Evolutionary conservation across 2,797 vertebrate species (phyloP).

Genomic region (Triplophysa bombifrons): DNA sequence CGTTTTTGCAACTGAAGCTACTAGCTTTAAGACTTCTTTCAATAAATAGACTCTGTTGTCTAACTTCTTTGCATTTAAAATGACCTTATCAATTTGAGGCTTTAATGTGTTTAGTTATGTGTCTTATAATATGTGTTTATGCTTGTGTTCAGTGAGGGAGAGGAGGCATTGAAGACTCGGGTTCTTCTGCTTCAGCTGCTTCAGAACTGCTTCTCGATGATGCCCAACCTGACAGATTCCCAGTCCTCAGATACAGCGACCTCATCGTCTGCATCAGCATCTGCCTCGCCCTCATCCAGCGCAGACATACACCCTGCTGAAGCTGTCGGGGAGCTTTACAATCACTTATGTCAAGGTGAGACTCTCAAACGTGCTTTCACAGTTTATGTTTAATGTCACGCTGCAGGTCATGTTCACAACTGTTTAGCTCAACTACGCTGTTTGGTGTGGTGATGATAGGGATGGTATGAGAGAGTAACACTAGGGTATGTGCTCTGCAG

Average conservation of each 20-base stretch:
- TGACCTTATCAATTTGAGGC: too few relatives aligned
- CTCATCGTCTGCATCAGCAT: slow-evolving; percentile 18
- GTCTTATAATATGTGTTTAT: background rate
- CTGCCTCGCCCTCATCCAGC: slow-evolving; percentile 52
- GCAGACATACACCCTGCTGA: slow-evolving; percentile 63
- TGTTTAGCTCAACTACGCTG: background rate
- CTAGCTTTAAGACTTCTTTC: background rate
- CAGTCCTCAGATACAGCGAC: slow-evolving; percentile 58
- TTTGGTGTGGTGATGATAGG: background rate
- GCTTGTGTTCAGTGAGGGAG: slow-evolving; percentile 72
- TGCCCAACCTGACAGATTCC: slow-evolving; percentile 76
- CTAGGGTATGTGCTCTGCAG: slow-evolving; percentile 71
- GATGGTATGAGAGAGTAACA: slow-evolving; percentile 8
- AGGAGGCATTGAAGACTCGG: slow-evolving; percentile 87
- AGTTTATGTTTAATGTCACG: background rate
- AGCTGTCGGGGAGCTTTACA: slow-evolving; percentile 86
- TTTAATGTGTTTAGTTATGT: background rate
- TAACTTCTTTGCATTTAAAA: background rate
- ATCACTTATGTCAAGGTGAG: slow-evolving; percentile 89
- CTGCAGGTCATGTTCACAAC: background rate
- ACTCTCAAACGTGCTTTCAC: background rate
- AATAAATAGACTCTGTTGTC: background rate
- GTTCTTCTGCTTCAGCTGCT: slow-evolving; percentile 89
- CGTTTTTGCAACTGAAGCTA: too few relatives aligned
- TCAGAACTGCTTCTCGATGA: slow-evolving; percentile 90